These are phyloP conservation scores for Aleiodes sp. DNA, from an alignment of 1,140 invertebrate genomes.

Conservation along the genomic window DNA sequence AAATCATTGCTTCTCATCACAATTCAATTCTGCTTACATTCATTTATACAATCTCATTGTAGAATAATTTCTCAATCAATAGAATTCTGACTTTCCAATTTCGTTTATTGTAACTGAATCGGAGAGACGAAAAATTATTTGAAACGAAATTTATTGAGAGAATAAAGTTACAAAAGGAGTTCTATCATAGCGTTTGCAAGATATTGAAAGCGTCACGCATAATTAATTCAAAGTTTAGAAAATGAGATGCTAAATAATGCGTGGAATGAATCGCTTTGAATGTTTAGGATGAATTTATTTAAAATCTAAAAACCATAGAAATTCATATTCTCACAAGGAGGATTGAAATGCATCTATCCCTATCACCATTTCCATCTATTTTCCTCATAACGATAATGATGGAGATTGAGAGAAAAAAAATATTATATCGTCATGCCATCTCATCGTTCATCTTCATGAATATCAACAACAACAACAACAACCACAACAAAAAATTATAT, in stretches of 20 bases:
- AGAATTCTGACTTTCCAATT: too few relatives aligned
- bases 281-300: constrained; percentile 60
- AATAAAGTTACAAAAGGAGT: too few relatives aligned
- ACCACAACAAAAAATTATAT: constrained; percentile 43
- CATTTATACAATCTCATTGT: neutral
- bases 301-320: constrained; percentile 19
- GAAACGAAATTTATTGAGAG: too few relatives aligned
- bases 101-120: too few relatives aligned
- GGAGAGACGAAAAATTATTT: too few relatives aligned
- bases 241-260: constrained; percentile 40
- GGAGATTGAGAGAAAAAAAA: neutral
- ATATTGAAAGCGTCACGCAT: neutral
- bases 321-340: constrained; percentile 31
- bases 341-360: constrained; percentile 27
- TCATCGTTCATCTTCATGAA: constrained; percentile 43
- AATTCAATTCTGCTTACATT: neutral
- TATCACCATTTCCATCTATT: constrained; percentile 4
- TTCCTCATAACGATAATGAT: constrained; percentile 3
- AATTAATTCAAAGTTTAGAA: constrained; percentile 1
- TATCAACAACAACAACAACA: constrained; percentile 44
- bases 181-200: too few relatives aligned
- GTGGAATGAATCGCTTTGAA: constrained; percentile 66
- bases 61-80: too few relatives aligned
- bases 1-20: constrained; percentile 5
- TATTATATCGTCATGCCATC: constrained; percentile 20